Base-by-base conservation (phyloP, 1,140 invertebrate genomes). In the Calephelis virginiensis region DNA sequence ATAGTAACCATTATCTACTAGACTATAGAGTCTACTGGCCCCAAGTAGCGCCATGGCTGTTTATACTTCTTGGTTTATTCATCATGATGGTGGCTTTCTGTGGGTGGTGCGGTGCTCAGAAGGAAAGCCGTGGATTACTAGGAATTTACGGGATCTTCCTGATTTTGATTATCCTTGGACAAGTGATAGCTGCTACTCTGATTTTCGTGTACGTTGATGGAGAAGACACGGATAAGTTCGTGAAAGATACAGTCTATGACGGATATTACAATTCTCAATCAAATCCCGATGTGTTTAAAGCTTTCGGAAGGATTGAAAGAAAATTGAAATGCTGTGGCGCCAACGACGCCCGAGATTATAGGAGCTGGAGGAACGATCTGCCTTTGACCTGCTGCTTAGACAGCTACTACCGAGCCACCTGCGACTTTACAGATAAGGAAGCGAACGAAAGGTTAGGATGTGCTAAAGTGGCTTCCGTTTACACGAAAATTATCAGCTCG, bases 21-120 rank as follows among this genome's bases (percentile, higher is more conserved):
- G 89, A 91, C 78, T 91, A 89, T 71, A 72, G 86, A 47, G 78
- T 91, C 5, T 91, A 91, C 72, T 91, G 89, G 89, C 89, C 86
- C 8, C 89, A 91, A 66, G 86, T 89, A 0, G 86, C 85, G 60
- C 89, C 89, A 83, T 91, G 89, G 89, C 77, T 91, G 53, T 91
- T 91, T 68, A 91, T 91, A 43, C 43, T 91, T 0, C 71, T 86
- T 7, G 89, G 89, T 47, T 49, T 91, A 12, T 84, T 86, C 61
- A 79, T 91, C 4, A 85, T 91, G 80, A 76, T 85, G 59, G 77
- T 91, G 8, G 80, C 89, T 0, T 83, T 89, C 69, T 89, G 85
- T 63, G 89, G 89, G 28, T 91, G 80, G 79, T 89, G 84, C 69
- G 89, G 86, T 9, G 75, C 89, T 11, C 82, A 80, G 63, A 77